Percentiles rank a stretch among this genome's conserved stretches.
These are phyloP conservation scores for Fopius arisanus DNA, from an alignment of 1,140 invertebrate genomes.

Conservation along the genomic window DNA sequence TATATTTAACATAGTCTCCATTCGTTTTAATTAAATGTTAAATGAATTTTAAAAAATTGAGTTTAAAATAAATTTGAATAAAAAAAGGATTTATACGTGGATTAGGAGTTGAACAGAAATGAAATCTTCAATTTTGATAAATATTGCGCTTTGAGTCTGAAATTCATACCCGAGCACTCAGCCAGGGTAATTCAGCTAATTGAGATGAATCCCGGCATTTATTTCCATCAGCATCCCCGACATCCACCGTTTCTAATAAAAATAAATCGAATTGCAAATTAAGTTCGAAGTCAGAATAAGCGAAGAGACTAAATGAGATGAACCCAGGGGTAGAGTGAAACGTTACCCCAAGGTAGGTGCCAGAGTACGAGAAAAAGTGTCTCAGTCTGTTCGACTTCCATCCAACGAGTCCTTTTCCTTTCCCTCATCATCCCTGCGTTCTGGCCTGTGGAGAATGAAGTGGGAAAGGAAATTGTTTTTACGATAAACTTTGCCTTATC, in stretches of 20 bases:
- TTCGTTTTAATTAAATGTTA: too few species aligned
- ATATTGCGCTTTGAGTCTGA: too few species aligned
- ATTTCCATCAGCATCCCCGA: conserved; percentile 15
- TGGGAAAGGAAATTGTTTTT: conserved; percentile 30
- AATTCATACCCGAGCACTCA: neutral
- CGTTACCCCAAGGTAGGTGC: neutral
- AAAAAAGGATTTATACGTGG: too few species aligned
- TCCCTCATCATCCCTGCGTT: neutral
- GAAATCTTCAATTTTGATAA: too few species aligned
- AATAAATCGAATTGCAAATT: conserved; percentile 36
- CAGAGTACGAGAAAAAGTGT: neutral
- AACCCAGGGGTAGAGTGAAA: neutral
- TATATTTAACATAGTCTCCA: too few species aligned
- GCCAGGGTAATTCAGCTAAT: neutral
- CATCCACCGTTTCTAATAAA: conserved; percentile 27
- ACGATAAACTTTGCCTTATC: conserved; percentile 31
- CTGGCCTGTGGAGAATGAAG: conserved; percentile 23
- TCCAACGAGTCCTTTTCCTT: neutral
- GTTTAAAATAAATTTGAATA: too few species aligned
- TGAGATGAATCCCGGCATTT: neutral
- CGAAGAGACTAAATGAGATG: conserved; percentile 21
- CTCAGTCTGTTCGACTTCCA: neutral
- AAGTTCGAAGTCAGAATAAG: conserved; percentile 18
- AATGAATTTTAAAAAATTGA: too few species aligned
- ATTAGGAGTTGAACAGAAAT: too few species aligned